Percentiles rank a stretch among this genome's conserved stretches.
phyloP scores from a whole-genome alignment of 2,113 vertebrate species.

The Microtus ochrogaster region DNA sequence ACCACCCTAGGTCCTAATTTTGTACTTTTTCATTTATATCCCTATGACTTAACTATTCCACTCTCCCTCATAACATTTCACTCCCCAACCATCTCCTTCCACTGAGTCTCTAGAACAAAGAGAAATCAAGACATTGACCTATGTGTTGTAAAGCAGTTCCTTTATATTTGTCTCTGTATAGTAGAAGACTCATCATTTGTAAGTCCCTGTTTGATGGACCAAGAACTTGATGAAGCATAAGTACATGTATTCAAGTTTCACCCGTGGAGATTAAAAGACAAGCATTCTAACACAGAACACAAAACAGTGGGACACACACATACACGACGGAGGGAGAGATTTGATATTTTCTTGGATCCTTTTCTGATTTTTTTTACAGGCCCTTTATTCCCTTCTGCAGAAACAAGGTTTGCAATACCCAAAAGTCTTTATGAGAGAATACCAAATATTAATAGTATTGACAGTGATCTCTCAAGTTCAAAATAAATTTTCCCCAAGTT shows the following conservation, averaged over 20 bases:
- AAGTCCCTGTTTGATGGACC: neutral
- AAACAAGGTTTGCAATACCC: neutral
- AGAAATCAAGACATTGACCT: neutral
- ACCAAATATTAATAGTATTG: neutral
- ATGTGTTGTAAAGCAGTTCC: neutral
- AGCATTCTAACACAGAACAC: neutral
- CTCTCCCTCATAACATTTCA: neutral
- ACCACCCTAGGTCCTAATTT: neutral
- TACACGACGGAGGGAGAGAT: neutral
- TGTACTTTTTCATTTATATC: conserved; percentile 9
- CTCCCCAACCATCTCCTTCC: neutral
- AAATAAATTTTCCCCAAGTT: neutral
- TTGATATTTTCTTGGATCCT: neutral
- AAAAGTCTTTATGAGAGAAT: neutral
- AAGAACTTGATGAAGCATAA: neutral
- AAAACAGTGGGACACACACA: neutral
- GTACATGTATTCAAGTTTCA: neutral
- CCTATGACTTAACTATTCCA: neutral
- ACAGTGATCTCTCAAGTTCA: neutral
- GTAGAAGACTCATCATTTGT: neutral
- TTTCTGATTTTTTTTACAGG: neutral
- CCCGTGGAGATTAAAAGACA: neutral
- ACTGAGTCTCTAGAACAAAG: neutral
- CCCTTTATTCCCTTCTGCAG: neutral
- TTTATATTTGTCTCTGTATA: neutral